Evolutionary conservation across 1,140 invertebrate genomes (phyloP).

Genomic region (Zaprionus vittiger): DNA sequence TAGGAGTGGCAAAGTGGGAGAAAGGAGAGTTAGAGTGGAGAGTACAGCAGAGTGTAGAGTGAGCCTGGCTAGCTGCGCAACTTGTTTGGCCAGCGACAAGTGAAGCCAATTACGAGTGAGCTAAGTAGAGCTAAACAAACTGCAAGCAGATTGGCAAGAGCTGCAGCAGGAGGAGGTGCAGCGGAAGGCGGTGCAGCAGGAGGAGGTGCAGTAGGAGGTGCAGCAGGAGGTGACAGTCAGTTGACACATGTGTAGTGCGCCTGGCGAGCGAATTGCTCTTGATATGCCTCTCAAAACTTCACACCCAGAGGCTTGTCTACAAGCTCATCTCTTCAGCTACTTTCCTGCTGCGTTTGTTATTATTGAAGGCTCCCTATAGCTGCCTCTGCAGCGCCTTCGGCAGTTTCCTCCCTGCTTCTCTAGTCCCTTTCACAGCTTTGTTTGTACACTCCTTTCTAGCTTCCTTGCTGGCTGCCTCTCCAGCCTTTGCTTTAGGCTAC

Average conservation of each 20-base stretch:
- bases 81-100: slow-evolving; percentile 24
- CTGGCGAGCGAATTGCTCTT: not conserved
- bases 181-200: not conserved
- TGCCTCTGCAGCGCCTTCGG: too few species aligned
- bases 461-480: too few species aligned
- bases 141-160: slow-evolving; percentile 1
- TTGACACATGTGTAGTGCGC: not conserved
- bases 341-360: not conserved
- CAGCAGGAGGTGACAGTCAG: not conserved
- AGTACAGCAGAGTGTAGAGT: too few species aligned
- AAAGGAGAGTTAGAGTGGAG: not conserved
- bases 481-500: too few species aligned
- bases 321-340: not conserved
- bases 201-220: not conserved
- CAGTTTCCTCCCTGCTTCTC: too few species aligned
- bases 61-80: not conserved
- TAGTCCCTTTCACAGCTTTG: too few species aligned
- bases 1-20: not conserved
- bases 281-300: not conserved
- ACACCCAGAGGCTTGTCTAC: too few species aligned
- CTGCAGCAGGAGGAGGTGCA: not conserved
- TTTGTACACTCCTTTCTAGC: too few species aligned
- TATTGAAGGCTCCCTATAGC: too few species aligned
- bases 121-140: slow-evolving; percentile 29
- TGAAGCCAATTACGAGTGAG: slow-evolving; percentile 39